Evolutionary conservation across 2,888 invertebrate genomes (phyloP), one percentile per base, ranked within the genome.

Genomic region (Drosophila yooni): DNA sequence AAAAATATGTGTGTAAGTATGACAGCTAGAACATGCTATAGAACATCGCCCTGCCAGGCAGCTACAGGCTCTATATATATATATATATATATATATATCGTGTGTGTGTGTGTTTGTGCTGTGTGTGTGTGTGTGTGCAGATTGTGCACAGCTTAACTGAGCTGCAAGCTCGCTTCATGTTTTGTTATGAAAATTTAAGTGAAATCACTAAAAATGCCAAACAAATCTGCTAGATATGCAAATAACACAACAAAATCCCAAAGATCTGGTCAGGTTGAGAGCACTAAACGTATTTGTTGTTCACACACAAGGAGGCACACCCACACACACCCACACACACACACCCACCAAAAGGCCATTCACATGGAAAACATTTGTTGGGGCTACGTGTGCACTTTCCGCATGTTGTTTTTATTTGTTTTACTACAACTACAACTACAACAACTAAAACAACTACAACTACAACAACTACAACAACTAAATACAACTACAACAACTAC

Each of bases 181-280:
- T 81, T 86, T 90, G 83, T 91, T 87, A 86, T 89, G 84, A 90
- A 87, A 89, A 90, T 90, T 90, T 90, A 90, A 91, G 91, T 90
- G 89, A 90, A 91, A 90, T 90, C 91, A 90, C 91, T 90, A 88
- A 86, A 91, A 90, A 90, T 90, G 89, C 76, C 84, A 86, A 82
- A 81, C 80, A 82, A 85, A 85, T 87, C 77, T 72, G 76, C 69
- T 64, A 70, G 79, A 76, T 74, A 88, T 88, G 83, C 85, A 79
- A 78, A 81, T 70, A 56, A 15, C n/a, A 36, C 27, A 54, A 38
- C 36, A n/a, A 70, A 71, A 63, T 46, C 52, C 54, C 53, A 52
- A 33, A 15, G 67, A 38, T 48, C 43, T 11, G 36, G 25, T 43
- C 25, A 25, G 53, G 25, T 18, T 21, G 27, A 27, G 18, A 13